Percentiles rank a stretch among this genome's conserved stretches.
These are phyloP conservation scores for Lepidonotus clava DNA, from an alignment of 2,888 invertebrate species.

Conservation along the genomic window DNA sequence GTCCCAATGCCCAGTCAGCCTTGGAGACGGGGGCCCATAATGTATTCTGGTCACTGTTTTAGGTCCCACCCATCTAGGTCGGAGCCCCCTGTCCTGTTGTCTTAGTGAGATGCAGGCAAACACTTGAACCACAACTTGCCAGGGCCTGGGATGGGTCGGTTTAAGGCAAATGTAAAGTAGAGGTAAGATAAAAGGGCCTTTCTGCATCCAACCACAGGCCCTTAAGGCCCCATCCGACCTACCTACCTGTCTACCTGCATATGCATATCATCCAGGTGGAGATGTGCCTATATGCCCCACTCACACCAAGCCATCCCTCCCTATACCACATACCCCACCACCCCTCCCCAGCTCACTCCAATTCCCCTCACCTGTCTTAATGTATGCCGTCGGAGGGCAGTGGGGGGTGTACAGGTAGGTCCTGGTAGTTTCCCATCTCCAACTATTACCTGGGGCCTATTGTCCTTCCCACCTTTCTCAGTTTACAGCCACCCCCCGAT, in stretches of 20 bases:
- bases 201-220: no score
- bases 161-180: not conserved
- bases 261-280: not conserved
- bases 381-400: not conserved
- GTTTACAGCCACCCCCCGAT: not conserved
- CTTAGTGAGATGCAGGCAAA: conserved; percentile 34
- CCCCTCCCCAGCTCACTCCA: not conserved
- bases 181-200: no score
- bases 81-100: conserved; percentile 7
- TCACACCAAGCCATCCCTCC: not conserved
- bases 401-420: not conserved
- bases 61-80: not conserved
- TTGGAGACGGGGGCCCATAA: not conserved
- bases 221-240: no score
- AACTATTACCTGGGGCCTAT: conserved; percentile 48
- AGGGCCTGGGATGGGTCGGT: not conserved
- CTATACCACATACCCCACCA: not conserved
- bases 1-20: no score
- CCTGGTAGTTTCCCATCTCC: not conserved
- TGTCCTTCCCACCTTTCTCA: conserved; percentile 49
- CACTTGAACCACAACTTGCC: not conserved
- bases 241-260: no score
- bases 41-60: conserved; percentile 31
- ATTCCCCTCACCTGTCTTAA: not conserved
- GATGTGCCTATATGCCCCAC: not conserved